Evolutionary conservation across 2,888 invertebrate genomes (phyloP).

Genomic region (Meiosimyza platycephala): DNA sequence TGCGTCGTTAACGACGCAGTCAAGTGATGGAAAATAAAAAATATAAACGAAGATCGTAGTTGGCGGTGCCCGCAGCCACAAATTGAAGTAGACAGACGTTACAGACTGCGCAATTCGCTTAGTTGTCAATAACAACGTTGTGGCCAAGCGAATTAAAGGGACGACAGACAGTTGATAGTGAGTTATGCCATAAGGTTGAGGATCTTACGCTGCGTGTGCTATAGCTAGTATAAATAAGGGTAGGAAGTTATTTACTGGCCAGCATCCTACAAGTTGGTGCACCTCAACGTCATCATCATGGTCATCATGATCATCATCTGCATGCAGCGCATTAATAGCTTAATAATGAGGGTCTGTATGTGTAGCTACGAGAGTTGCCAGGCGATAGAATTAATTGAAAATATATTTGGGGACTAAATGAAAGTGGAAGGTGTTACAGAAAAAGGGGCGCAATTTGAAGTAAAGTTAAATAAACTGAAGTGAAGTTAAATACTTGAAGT

Average conservation of each 20-base stretch:
- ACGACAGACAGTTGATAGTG: not conserved
- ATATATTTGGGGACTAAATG: no score
- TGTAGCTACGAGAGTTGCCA: no score
- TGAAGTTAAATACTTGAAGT: no score
- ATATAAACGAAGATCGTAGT: slow-evolving; percentile 8
- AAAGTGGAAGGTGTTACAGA: no score
- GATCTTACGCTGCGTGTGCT: not conserved
- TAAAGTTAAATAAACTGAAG: no score
- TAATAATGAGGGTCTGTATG: slow-evolving; percentile 33
- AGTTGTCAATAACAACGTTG: slow-evolving; percentile 9
- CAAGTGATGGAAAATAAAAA: slow-evolving; percentile 26
- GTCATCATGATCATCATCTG: slow-evolving; percentile 9
- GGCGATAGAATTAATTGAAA: no score
- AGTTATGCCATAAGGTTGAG: not conserved
- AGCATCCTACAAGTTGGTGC: not conserved
- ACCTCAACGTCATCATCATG: not conserved
- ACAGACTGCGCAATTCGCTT: not conserved
- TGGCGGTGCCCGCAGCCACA: not conserved
- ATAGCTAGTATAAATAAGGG: no score
- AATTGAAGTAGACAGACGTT: slow-evolving; percentile 14
- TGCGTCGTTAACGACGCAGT: slow-evolving; percentile 19
- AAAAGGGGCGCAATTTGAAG: no score
- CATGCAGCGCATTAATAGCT: slow-evolving; percentile 32
- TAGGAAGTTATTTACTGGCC: not conserved
- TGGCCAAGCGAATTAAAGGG: not conserved